phyloP scores from a whole-genome alignment of 2,888 invertebrate species.

The Gryllus longicercus region DNA sequence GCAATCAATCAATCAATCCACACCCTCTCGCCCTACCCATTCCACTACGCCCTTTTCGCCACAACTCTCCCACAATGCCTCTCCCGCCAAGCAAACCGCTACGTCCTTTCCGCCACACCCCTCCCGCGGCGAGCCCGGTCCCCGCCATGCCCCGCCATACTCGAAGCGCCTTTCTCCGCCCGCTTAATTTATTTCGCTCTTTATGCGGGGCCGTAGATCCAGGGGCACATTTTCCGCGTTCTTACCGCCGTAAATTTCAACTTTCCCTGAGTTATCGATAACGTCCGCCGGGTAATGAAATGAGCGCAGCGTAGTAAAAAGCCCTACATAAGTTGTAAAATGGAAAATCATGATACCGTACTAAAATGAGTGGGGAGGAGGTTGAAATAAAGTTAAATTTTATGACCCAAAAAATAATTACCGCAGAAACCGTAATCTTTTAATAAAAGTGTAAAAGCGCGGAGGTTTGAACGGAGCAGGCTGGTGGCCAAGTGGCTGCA shows the following conservation, averaged over 20 bases:
- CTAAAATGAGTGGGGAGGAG: background rate
- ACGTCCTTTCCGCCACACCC: background rate
- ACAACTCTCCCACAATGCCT: too few relatives aligned
- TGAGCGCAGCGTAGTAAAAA: conserved; percentile 1
- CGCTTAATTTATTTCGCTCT: conserved; percentile 7
- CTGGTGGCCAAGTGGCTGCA: background rate
- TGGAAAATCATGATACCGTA: conserved; percentile 17
- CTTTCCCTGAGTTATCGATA: conserved; percentile 17
- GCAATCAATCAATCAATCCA: too few relatives aligned
- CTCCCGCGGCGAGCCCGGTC: background rate
- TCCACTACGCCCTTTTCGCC: too few relatives aligned
- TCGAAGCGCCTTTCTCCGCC: background rate
- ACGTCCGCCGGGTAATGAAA: background rate
- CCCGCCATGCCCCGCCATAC: background rate
- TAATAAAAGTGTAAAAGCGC: conserved; percentile 17
- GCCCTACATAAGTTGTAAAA: conserved; percentile 1
- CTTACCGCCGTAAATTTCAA: conserved; percentile 17
- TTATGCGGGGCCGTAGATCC: background rate
- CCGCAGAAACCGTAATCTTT: conserved; percentile 6
- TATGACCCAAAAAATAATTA: conserved; percentile 17
- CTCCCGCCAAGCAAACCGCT: too few relatives aligned
- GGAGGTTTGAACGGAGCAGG: background rate
- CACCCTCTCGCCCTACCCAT: too few relatives aligned
- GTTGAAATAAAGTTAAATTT: conserved; percentile 11
- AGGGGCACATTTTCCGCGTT: conserved; percentile 5